phyloP scores from a whole-genome alignment of 2,113 vertebrate species.

The Nanger granti region DNA sequence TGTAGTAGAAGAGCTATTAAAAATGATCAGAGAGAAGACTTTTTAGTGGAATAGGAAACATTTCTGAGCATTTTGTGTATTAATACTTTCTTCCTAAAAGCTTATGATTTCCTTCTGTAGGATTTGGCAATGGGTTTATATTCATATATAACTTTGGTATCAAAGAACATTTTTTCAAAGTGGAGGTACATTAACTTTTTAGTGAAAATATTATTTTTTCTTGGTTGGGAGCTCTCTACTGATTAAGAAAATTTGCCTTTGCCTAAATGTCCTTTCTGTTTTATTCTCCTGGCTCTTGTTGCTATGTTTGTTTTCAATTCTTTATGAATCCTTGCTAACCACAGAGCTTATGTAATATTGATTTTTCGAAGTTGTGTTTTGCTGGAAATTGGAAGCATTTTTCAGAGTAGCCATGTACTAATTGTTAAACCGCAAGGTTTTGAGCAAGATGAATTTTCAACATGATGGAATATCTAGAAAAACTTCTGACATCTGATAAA shows the following conservation, averaged over 20 bases:
- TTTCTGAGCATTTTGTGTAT: not conserved
- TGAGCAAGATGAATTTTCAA: not conserved
- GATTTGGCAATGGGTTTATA: not conserved
- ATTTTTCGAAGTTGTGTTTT: conserved; percentile 47
- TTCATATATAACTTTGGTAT: not conserved
- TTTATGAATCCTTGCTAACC: conserved; percentile 36
- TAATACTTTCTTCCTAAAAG: not conserved
- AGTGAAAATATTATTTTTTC: conserved; percentile 47
- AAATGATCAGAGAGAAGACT: not conserved
- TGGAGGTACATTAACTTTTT: not conserved
- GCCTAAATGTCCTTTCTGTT: conserved; percentile 10
- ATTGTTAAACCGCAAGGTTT: conserved; percentile 14
- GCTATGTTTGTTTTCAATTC: conserved; percentile 27
- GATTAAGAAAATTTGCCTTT: not conserved
- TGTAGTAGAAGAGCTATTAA: not conserved
- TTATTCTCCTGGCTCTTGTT: not conserved
- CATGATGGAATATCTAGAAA: not conserved
- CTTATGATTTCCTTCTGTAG: not conserved
- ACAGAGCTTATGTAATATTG: conserved; percentile 55
- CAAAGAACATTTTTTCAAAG: conserved; percentile 35
- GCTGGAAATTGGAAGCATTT: conserved; percentile 53
- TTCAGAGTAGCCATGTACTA: conserved; percentile 35
- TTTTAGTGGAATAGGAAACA: not conserved
- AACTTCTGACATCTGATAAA: not conserved
- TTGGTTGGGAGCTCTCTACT: not conserved